Base-by-base conservation (phyloP, 2,113 vertebrate genomes). In the Pygoscelis adeliae region DNA sequence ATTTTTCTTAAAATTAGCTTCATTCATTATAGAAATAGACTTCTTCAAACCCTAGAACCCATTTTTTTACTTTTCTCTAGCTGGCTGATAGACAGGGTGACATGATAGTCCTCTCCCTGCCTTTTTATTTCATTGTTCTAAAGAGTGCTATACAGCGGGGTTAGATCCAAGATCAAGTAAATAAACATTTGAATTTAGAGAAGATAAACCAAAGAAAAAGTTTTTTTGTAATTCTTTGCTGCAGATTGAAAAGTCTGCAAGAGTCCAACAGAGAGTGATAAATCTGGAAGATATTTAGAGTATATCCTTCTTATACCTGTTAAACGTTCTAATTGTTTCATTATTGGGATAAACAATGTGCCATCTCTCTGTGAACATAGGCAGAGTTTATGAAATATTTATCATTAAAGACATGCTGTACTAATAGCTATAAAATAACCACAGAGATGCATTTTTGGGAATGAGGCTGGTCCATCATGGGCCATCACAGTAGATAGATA, bases 401-500 rank as follows among this genome's bases (percentile, higher is more conserved):
- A 26, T 90, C 25, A 44, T 81, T 94, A 69, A 91, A 73, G 59
- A 26, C 14, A 27, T 71, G 40, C 46, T 80, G 40, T 27, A 72
- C 36, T 72, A 90, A 91, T 5, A 62, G 38, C 52, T 93, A 29
- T 67, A 83, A 96, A 93, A 95, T 46, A 49, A 63, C 58, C 34
- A 62, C 15, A 58, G 55, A 80, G 47, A 44, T 73, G 29, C 11
- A 27, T 83, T 83, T 92, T 97, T 15, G 36, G 47, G 65, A 83
- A 71, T 2, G 10, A 83, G 29, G 15, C 23, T 62, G 29, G 13
- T 42, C 42, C 6, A 42, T 42, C 71, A 88, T 89, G 81, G 71
- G 83, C 93, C 34, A 29, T 50, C 49, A 76, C 49, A 90, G 77
- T 44, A 95, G 30, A 97, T 71, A 95, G 30, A 97, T 73, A 63